Percentiles rank a stretch among this genome's conserved stretches.
phyloP scores from a whole-genome alignment of 2,888 invertebrate species.

The Philereme transversata region DNA sequence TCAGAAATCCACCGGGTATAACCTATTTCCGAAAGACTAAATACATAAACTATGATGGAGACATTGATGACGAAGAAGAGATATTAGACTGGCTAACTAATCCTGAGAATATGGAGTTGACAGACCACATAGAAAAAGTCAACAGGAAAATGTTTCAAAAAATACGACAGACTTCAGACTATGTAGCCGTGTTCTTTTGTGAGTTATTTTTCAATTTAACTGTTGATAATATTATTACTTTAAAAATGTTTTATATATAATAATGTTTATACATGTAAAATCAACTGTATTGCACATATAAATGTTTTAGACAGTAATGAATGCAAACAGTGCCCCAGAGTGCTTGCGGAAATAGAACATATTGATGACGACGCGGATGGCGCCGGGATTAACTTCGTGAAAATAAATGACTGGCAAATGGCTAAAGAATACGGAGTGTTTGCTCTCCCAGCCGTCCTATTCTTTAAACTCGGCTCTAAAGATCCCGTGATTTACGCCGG shows the following conservation, averaged over 20 bases:
- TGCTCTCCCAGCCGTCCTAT: conserved; percentile 94
- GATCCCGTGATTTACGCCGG: conserved; percentile 96
- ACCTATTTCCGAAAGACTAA: conserved; percentile 96
- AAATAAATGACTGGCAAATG: conserved; percentile 94
- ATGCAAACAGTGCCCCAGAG: conserved; percentile 96
- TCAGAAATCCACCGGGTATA: conserved; percentile 94
- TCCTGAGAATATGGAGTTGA: conserved; percentile 96
- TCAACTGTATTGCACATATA: conserved; percentile 74
- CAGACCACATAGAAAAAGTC: conserved; percentile 95
- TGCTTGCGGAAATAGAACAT: conserved; percentile 94
- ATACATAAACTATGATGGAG: conserved; percentile 95
- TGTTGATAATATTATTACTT: conserved; percentile 1
- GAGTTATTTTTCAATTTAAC: conserved; percentile 72
- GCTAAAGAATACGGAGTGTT: conserved; percentile 95
- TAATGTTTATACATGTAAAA: conserved; percentile 47
- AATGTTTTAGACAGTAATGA: conserved; percentile 94
- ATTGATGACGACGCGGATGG: conserved; percentile 97
- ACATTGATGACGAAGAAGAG: conserved; percentile 96
- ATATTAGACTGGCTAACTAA: conserved; percentile 96
- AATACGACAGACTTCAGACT: conserved; percentile 93
- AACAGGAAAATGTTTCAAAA: conserved; percentile 97
- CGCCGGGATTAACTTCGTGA: conserved; percentile 95
- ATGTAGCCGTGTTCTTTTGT: conserved; percentile 97
- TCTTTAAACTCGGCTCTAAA: conserved; percentile 93
- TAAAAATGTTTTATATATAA: conserved; percentile 15